Conservation (phyloP, 2,888 invertebrate species). For the Monopis laevigella region DNA sequence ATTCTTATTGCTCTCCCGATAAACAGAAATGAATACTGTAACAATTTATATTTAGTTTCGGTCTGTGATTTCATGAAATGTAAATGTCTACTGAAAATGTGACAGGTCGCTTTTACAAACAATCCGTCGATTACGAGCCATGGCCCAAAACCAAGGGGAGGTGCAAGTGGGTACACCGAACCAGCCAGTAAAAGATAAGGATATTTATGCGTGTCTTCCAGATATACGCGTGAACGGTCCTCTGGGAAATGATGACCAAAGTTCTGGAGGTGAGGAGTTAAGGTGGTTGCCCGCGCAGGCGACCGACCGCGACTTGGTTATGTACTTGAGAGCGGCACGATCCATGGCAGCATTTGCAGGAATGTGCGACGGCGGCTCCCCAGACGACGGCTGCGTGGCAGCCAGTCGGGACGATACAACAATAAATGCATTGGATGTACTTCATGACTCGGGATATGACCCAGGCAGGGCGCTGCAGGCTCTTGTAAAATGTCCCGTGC, state of each 20-base stretch:
- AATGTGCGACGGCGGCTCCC: slow-evolving; percentile 98
- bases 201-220: slow-evolving; percentile 64
- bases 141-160: slow-evolving; percentile 65
- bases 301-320: slow-evolving; percentile 93
- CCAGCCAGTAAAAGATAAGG: slow-evolving; percentile 62
- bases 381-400: slow-evolving; percentile 96
- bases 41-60: neutral
- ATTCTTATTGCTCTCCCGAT: slow-evolving; percentile 53
- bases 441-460: slow-evolving; percentile 97
- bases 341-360: slow-evolving; percentile 99
- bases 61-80: slow-evolving; percentile 43
- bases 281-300: slow-evolving; percentile 95
- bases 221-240: slow-evolving; percentile 63
- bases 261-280: slow-evolving; percentile 81
- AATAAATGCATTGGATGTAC: slow-evolving; percentile 94
- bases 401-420: slow-evolving; percentile 98
- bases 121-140: slow-evolving; percentile 41
- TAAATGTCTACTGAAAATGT: slow-evolving; percentile 29
- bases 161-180: slow-evolving; percentile 62
- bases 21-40: slow-evolving; percentile 11
- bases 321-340: slow-evolving; percentile 96
- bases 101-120: slow-evolving; percentile 31
- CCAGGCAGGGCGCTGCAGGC: slow-evolving; percentile 96
- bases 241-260: slow-evolving; percentile 55
- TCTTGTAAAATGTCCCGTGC: slow-evolving; percentile 95